Percentiles rank a stretch among this genome's conserved stretches.
Conservation (phyloP, 2,113 vertebrate genomes). For the Alouatta palliata region DNA sequence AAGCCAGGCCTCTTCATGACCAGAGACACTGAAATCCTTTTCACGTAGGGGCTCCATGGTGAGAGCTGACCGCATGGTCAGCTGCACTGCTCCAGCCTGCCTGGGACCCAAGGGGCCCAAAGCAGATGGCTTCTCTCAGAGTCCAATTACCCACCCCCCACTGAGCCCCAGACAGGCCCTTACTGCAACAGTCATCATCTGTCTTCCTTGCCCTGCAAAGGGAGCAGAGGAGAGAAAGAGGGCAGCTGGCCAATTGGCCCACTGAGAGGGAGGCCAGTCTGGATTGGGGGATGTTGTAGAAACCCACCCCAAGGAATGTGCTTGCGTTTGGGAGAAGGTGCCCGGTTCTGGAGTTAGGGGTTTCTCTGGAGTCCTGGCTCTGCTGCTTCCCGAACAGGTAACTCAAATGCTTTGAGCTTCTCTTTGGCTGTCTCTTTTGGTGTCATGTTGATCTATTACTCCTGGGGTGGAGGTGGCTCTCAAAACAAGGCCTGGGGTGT, state of each 20-base stretch:
- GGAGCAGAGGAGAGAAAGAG: background rate
- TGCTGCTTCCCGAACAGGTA: background rate
- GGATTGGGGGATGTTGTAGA: background rate
- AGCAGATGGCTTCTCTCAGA: constrained; percentile 83
- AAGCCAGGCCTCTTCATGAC: background rate
- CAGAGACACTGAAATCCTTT: constrained; percentile 37
- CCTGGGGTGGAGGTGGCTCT: background rate
- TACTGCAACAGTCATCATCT: background rate
- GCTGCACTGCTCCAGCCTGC: background rate
- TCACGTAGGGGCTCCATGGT: constrained; percentile 52
- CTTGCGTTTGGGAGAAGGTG: background rate
- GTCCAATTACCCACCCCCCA: constrained; percentile 65
- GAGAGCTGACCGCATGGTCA: background rate
- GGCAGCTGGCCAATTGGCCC: background rate
- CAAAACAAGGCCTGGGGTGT: background rate
- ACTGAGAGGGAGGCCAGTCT: rapidly evolving
- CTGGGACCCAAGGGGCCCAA: constrained; percentile 40
- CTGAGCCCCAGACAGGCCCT: constrained; percentile 33
- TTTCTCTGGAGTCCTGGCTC: background rate
- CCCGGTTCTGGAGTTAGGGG: background rate
- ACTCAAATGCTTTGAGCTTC: background rate
- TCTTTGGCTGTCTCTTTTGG: too few relatives aligned
- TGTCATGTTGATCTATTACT: background rate
- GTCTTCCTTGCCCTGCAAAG: background rate
- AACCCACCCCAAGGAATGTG: background rate